These are phyloP conservation scores for Caranx melampygus DNA, from an alignment of 2,113 vertebrate genomes.

Conservation along the genomic window DNA sequence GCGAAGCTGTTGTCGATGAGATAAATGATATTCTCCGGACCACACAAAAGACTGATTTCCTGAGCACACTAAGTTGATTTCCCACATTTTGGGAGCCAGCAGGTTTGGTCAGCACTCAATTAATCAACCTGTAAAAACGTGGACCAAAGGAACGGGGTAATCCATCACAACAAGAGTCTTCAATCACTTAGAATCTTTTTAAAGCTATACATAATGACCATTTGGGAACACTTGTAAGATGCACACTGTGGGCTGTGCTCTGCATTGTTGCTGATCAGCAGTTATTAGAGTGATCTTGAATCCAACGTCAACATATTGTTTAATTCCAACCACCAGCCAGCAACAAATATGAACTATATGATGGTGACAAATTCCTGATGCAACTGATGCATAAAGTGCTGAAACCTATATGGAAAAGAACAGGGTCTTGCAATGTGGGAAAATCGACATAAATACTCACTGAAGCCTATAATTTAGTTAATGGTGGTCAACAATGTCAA, in stretches of 20 bases:
- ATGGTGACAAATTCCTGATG: neutral
- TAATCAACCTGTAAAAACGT: neutral
- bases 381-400: neutral
- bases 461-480: neutral
- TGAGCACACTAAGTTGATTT: neutral
- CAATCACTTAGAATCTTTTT: neutral
- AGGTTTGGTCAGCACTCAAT: neutral
- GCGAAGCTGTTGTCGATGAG: neutral
- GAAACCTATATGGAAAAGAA: neutral
- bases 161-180: neutral
- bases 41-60: neutral
- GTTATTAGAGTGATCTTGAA: neutral
- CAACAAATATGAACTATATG: neutral
- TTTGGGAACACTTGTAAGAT: neutral
- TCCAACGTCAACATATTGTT: neutral
- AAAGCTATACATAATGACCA: neutral
- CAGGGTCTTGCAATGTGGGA: neutral
- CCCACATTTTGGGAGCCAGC: neutral
- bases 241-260: neutral
- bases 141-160: neutral
- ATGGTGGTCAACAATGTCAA: neutral
- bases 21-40: neutral
- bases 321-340: neutral
- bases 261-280: neutral
- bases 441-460: neutral